phyloP scores from a whole-genome alignment of 2,888 invertebrate genomes.

The Spatulosminthurus flaviceps region DNA sequence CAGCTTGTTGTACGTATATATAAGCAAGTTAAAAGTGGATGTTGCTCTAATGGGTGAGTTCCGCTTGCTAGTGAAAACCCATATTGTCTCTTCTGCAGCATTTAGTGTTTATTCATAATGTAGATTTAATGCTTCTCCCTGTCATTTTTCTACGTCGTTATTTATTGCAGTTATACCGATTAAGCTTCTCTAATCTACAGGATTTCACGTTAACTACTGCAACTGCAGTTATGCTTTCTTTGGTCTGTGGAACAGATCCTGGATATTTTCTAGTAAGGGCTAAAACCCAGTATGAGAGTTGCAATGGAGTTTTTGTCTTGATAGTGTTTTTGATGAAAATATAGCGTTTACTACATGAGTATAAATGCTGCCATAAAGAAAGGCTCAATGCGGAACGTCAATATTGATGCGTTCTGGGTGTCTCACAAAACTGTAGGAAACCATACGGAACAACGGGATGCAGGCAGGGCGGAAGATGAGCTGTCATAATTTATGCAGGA shows the following conservation, averaged over 20 bases:
- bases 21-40: slow-evolving; percentile 11
- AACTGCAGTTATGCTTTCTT: neutral
- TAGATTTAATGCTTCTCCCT: slow-evolving; percentile 18
- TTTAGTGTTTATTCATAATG: slow-evolving; percentile 18
- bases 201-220: slow-evolving; percentile 1
- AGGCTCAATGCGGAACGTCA: neutral
- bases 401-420: slow-evolving; percentile 13
- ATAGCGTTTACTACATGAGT: no score
- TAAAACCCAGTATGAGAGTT: no score
- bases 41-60: slow-evolving; percentile 15
- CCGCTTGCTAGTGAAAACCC: neutral
- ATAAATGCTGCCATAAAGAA: neutral
- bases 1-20: slow-evolving; percentile 3
- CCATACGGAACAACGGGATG: slow-evolving; percentile 5
- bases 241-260: neutral
- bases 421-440: slow-evolving; percentile 1
- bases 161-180: slow-evolving; percentile 11
- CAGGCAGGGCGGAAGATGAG: slow-evolving; percentile 7
- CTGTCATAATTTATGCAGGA: slow-evolving; percentile 30
- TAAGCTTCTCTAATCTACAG: slow-evolving; percentile 7
- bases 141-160: slow-evolving; percentile 18
- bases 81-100: neutral
- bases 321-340: neutral
- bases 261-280: neutral
- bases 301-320: no score